A percentile compares a stretch with the other conserved stretches of the same genome.
These are phyloP conservation scores for Hypselothyrea guttata DNA, from an alignment of 2,888 invertebrate genomes.

Conservation along the genomic window DNA sequence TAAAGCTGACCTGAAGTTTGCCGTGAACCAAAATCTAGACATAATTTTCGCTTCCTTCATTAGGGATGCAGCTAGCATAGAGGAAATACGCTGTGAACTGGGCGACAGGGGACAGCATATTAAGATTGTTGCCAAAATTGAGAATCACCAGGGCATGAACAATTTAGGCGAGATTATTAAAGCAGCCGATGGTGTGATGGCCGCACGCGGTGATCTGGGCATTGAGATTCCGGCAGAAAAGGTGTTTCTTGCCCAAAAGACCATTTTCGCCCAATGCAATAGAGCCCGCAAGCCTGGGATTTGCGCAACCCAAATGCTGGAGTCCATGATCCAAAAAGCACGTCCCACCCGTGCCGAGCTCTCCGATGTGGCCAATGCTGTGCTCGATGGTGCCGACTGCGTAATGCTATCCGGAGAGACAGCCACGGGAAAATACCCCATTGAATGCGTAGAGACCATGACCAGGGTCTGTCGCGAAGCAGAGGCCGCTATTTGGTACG, in stretches of 20 bases:
- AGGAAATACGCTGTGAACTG: constrained; percentile 91
- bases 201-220: constrained; percentile 98
- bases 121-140: constrained; percentile 97
- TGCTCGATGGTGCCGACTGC: constrained; percentile 98
- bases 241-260: constrained; percentile 97
- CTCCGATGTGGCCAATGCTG: constrained; percentile 98
- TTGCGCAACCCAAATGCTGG: constrained; percentile 98
- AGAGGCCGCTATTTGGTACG: constrained; percentile 96
- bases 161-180: constrained; percentile 96
- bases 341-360: constrained; percentile 97
- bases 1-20: constrained; percentile 92
- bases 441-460: constrained; percentile 94
- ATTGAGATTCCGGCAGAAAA: constrained; percentile 99
- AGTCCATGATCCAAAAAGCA: constrained; percentile 98
- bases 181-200: constrained; percentile 98
- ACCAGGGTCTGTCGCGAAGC: constrained; percentile 97
- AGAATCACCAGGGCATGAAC: constrained; percentile 97
- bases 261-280: constrained; percentile 97
- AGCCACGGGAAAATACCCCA: constrained; percentile 96
- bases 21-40: constrained; percentile 90
- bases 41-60: constrained; percentile 99
- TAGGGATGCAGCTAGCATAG: constrained; percentile 91
- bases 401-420: constrained; percentile 99
- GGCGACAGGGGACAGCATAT: constrained; percentile 95
- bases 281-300: constrained; percentile 97